Evolutionary conservation across 2,797 vertebrate genomes (phyloP).

Genomic region (Steatocranus sp.): DNA sequence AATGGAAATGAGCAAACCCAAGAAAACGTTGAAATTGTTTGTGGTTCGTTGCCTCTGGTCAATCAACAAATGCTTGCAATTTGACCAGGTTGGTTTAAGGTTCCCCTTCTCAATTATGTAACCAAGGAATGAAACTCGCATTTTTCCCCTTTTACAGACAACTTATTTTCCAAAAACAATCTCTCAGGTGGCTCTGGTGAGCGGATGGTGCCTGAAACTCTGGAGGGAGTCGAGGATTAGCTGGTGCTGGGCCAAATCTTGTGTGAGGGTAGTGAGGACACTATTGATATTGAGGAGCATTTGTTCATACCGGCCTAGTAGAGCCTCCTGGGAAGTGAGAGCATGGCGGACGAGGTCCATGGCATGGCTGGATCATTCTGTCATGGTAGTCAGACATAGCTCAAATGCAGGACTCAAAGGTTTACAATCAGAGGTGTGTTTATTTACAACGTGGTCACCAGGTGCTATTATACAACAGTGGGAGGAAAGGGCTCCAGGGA

Average conservation of each 20-base stretch:
- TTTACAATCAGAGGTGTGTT: background rate
- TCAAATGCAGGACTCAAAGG: background rate
- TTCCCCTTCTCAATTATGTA: background rate
- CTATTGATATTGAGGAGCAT: background rate
- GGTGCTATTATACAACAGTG: background rate
- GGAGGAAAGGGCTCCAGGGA: background rate
- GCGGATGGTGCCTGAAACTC: background rate
- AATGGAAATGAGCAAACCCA: background rate
- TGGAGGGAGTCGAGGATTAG: background rate
- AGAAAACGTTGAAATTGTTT: background rate
- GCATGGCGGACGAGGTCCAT: background rate
- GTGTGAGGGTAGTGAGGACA: background rate
- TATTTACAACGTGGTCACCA: background rate
- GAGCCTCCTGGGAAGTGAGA: background rate
- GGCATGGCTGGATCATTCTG: background rate
- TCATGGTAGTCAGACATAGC: background rate
- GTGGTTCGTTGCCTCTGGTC: accelerated
- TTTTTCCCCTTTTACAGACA: background rate
- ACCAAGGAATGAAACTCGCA: accelerated
- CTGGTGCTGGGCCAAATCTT: background rate
- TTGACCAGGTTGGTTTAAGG: background rate
- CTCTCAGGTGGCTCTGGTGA: background rate
- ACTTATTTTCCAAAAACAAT: background rate
- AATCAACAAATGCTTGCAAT: background rate
- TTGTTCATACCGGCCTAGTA: background rate